phyloP scores from a whole-genome alignment of 2,888 invertebrate genomes.

The Ischnura elegans region DNA sequence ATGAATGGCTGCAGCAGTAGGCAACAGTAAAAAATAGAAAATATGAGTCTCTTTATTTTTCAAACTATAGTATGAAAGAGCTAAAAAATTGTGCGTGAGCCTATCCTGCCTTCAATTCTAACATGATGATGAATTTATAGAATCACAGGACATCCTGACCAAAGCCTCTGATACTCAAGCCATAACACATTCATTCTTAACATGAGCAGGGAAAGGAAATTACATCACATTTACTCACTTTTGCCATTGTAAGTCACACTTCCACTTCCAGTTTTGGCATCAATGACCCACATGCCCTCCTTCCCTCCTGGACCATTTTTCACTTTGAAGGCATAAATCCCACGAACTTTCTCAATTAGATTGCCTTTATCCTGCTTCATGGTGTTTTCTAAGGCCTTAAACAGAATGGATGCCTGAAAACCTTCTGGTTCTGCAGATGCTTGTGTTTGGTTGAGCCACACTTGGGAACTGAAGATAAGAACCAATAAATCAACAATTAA shows the following conservation, averaged over 20 bases:
- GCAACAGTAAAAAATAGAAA: too few relatives aligned
- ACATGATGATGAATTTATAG: too few relatives aligned
- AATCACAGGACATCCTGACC: too few relatives aligned
- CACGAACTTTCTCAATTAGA: conserved; percentile 91
- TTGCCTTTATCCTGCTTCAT: conserved; percentile 90
- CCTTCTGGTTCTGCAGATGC: conserved; percentile 74
- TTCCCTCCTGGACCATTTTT: conserved; percentile 88
- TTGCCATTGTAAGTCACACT: conserved; percentile 88
- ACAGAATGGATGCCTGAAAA: conserved; percentile 90
- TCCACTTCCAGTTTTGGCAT: conserved; percentile 95
- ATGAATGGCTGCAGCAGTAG: too few relatives aligned
- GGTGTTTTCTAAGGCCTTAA: conserved; percentile 89
- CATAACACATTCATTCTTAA: neutral
- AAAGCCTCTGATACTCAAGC: too few relatives aligned
- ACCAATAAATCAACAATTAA: neutral
- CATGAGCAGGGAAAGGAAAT: neutral
- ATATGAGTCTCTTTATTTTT: too few relatives aligned
- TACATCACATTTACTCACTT: conserved; percentile 75
- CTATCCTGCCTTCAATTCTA: too few relatives aligned
- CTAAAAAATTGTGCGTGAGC: too few relatives aligned
- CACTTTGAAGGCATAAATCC: conserved; percentile 94
- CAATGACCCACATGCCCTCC: conserved; percentile 94
- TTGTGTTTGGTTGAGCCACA: conserved; percentile 73
- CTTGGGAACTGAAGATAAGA: conserved; percentile 16
- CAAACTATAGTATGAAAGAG: too few relatives aligned